These are phyloP conservation scores for Arizona elegans DNA, from an alignment of 2,113 vertebrate genomes.

Conservation along the genomic window DNA sequence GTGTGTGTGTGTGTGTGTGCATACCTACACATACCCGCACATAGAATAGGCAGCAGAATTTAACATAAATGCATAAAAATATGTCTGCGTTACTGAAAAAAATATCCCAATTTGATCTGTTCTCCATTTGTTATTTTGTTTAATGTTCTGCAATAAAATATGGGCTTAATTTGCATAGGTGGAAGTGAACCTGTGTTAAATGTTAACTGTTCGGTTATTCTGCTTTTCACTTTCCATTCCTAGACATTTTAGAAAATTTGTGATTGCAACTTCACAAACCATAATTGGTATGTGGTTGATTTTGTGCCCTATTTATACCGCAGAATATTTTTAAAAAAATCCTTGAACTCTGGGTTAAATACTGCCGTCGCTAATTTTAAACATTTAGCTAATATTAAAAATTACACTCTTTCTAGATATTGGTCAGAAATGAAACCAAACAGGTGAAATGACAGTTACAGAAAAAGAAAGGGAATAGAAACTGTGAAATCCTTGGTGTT, in stretches of 20 bases:
- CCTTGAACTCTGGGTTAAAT: not conserved
- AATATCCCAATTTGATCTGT: not conserved
- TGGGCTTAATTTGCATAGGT: not conserved
- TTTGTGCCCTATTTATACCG: not conserved
- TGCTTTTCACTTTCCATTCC: not conserved
- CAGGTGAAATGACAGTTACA: not conserved
- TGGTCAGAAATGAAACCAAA: not conserved
- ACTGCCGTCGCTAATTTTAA: not conserved
- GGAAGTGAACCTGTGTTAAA: not conserved
- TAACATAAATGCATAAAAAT: not conserved
- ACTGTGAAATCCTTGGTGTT: not conserved
- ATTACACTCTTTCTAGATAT: not conserved
- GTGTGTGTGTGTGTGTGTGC: not conserved
- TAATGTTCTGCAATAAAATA: not conserved
- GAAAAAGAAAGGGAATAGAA: not conserved
- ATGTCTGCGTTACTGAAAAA: not conserved
- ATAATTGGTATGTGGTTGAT: not conserved
- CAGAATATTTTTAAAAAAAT: not conserved
- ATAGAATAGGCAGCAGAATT: not conserved
- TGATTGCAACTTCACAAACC: constrained; percentile 9
- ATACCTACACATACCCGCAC: not conserved
- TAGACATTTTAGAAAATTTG: not conserved
- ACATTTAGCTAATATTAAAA: not conserved
- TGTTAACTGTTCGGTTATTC: not conserved
- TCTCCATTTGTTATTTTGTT: not conserved